A percentile compares a stretch with the other conserved stretches of the same genome.
Conservation (phyloP, 1,140 invertebrate species). For the Anastrepha obliqua region DNA sequence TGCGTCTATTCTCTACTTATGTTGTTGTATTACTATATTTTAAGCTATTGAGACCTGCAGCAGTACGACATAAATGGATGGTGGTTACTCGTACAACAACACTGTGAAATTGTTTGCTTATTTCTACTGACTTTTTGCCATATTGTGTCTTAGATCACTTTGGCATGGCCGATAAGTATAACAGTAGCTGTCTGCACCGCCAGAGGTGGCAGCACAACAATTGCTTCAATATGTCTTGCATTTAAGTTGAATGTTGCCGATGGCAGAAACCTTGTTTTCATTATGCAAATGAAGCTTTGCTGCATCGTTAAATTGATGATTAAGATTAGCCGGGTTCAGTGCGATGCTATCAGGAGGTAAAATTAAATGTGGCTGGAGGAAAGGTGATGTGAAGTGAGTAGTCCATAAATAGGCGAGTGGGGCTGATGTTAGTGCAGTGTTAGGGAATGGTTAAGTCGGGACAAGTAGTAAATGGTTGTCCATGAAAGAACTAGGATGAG, state of each 20-base stretch:
- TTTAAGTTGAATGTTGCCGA: constrained; percentile 20
- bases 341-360: neutral
- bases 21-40: no score
- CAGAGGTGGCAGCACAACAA: neutral
- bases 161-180: neutral
- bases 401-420: neutral
- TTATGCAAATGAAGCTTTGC: constrained; percentile 51
- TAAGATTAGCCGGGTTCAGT: constrained; percentile 49
- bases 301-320: constrained; percentile 45
- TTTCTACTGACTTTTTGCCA: constrained; percentile 5
- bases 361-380: neutral
- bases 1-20: no score
- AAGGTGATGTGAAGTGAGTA: neutral
- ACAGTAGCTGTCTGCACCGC: neutral
- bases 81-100: neutral
- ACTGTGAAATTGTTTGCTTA: neutral
- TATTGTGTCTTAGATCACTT: neutral
- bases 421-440: neutral
- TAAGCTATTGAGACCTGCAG: no score
- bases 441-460: neutral
- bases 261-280: constrained; percentile 41
- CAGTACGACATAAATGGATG: no score
- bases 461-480: neutral
- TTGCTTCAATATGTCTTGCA: constrained; percentile 13
- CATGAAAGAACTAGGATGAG: neutral